These are phyloP conservation scores for Ruditapes philippinarum DNA, from an alignment of 1,140 invertebrate species.

Conservation along the genomic window DNA sequence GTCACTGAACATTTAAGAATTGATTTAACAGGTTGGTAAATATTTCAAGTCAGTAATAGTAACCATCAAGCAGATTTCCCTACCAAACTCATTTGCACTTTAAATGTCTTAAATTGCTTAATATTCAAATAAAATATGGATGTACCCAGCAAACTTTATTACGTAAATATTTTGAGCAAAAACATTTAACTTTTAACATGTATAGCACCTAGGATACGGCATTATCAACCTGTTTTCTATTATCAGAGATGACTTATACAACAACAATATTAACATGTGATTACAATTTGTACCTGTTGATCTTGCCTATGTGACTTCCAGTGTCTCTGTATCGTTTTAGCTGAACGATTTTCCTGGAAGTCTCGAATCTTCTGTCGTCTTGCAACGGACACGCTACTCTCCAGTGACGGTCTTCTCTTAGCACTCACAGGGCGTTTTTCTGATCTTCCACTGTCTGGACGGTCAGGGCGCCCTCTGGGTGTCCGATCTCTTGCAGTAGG, in stretches of 20 bases:
- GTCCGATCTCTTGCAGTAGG: slow-evolving; percentile 19
- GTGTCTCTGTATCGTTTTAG: slow-evolving; percentile 60
- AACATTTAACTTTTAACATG: too few relatives aligned
- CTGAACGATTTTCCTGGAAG: slow-evolving; percentile 61
- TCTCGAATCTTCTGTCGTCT: slow-evolving; percentile 52
- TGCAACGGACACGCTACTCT: slow-evolving; percentile 40
- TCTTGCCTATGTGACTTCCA: slow-evolving; percentile 60
- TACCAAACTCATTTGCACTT: too few relatives aligned
- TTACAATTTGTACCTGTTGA: not conserved
- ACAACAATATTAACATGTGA: not conserved
- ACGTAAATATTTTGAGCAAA: too few relatives aligned
- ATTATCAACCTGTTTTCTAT: too few relatives aligned
- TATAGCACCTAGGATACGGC: too few relatives aligned
- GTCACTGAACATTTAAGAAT: too few relatives aligned
- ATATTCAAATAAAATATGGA: too few relatives aligned
- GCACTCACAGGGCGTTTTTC: slow-evolving; percentile 25
- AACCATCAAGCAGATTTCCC: too few relatives aligned
- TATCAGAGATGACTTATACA: not conserved
- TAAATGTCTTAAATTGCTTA: too few relatives aligned
- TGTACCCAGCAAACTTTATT: too few relatives aligned
- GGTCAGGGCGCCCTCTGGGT: slow-evolving; percentile 7
- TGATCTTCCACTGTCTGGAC: slow-evolving; percentile 5
- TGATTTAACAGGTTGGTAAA: too few relatives aligned
- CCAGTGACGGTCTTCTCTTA: slow-evolving; percentile 50
- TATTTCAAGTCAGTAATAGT: too few relatives aligned